A percentile compares a stretch with the other conserved stretches of the same genome.
These are phyloP conservation scores for Criorhina ranunculi DNA, from an alignment of 2,888 invertebrate genomes.

Conservation along the genomic window DNA sequence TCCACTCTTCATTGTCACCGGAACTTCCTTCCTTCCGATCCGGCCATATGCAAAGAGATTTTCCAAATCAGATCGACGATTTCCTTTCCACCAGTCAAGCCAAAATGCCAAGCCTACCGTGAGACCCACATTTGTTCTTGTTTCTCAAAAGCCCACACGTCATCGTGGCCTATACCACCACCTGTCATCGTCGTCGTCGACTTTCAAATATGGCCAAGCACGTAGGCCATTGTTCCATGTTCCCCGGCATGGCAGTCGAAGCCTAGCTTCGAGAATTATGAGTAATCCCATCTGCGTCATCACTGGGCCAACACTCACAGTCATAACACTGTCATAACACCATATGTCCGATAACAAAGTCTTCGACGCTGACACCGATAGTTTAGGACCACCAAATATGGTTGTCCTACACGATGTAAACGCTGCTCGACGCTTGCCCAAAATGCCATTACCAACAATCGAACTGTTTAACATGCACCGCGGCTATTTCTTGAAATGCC, in stretches of 20 bases:
- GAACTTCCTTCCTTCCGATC: conserved; percentile 71
- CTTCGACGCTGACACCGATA: conserved; percentile 40
- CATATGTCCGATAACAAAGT: conserved; percentile 47
- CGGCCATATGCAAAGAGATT: conserved; percentile 45
- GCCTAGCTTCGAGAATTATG: conserved; percentile 47
- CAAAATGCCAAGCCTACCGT: conserved; percentile 44
- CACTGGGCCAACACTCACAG: conserved; percentile 17
- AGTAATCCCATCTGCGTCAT: conserved; percentile 70
- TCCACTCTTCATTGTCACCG: conserved; percentile 7
- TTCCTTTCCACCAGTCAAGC: conserved; percentile 46
- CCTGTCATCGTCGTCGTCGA: conserved; percentile 22
- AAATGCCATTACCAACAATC: conserved; percentile 47
- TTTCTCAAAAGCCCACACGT: conserved; percentile 65
- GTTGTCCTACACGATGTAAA: conserved; percentile 71
- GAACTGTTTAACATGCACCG: conserved; percentile 65
- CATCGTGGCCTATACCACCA: conserved; percentile 26
- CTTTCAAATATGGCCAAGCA: conserved; percentile 65
- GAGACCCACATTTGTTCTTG: conserved; percentile 68
- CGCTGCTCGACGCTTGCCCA: conserved; percentile 50
- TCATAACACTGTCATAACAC: conserved; percentile 48
- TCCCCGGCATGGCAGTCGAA: conserved; percentile 41
- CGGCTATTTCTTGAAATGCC: conserved; percentile 59
- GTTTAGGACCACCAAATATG: conserved; percentile 70
- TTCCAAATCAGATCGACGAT: conserved; percentile 63
- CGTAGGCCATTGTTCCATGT: conserved; percentile 69